Evolutionary conservation across 2,797 vertebrate species (phyloP), one percentile per base, ranked within the genome.

Genomic region (Xerus rutilus): DNA sequence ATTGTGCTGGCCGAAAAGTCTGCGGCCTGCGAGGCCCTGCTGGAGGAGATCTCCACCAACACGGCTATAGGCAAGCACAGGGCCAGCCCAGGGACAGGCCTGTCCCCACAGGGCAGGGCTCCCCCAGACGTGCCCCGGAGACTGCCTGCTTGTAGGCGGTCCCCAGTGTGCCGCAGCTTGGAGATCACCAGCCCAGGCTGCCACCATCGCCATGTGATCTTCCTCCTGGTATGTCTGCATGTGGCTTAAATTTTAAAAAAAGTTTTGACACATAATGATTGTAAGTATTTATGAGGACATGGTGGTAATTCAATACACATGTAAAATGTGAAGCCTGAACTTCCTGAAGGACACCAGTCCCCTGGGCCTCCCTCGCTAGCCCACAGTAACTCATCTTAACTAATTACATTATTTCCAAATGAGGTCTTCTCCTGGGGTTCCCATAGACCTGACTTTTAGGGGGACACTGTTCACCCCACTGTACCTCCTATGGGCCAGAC

Each of bases 1-100:
- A 98, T 99, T 8, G 99, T 99, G 84, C 97, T 99, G 9, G 99
- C 99, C 0, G 99, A 99, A 97, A 99, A 99, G 97, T 99, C 99
- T 0, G 96, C 97, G 0, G 99, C 99, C 86, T 99, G 99, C 72
- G 99, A 99, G 97, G 96, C 98, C 54, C 97, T 99, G 91, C 98
- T 99, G 94, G 77, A 98, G 25, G 99, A 99, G 97, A 99, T 99
- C 12, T 91, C 98, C 69, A 93, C 98, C 39, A 99, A 99, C 98
- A 99, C 99, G 0, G 96, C 98, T 86, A 96, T 98, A 17, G 99
- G 99, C 98, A 93, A 98, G 99, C 98, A 17, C 39, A 49, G 78
- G 64, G 43, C 23, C 39, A 0, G 12, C 21, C 18, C 0, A 43
- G 12, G 32, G 52, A 6, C 8, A 18, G 15, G 30, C 25, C 35